Base-by-base conservation (phyloP, 1,140 invertebrate genomes). In the Hypothenemus hampei region DNA sequence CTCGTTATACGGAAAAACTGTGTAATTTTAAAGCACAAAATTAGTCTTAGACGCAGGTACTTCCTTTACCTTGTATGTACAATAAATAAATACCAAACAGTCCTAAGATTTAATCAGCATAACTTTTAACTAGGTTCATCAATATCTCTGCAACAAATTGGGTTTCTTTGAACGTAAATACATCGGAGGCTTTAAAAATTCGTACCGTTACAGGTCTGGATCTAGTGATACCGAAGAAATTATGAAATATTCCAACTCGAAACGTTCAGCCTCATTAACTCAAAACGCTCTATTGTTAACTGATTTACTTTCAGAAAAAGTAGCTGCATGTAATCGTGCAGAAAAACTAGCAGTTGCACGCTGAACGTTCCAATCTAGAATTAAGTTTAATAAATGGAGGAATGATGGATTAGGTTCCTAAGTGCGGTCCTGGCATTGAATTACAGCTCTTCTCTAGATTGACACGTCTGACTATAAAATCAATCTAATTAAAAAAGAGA, bases 101-200 rank as follows among this genome's bases (percentile, higher is more conserved):
- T 33, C 29, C 45, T 47, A 47, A 44, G 55, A 51, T 57, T 57
- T 57, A 57, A 57, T 57, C 55, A 57, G 48, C 55, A 51, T 50
- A 51, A 50, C 48, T 57, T 57, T 57, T 57, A 57, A 57, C 46
- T 44, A 46, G 23, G 47, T 57, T 44, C 55, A 57, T 57, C 55
- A 51, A 57, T 57, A 57, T 57, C 46, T 50, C 26, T 19, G 31
- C 47, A 51, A 50, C 48, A 57, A 57, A 57, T 57, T 57, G 55
- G 55, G 40, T 50, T 39, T 29, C 24, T 45, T 50, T 26, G 7
- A 21, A 50, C 47, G 43, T 57, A 41, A 57, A 57, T 57, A 57
- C 21, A 37, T 10, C 13, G 31, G 15, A 18, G 15, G 18, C 33
- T 24, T 46, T 46, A n/a, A n/a, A n/a, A n/a, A n/a, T n/a, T n/a